A percentile compares a stretch with the other conserved stretches of the same genome.
Evolutionary conservation across 2,113 vertebrate species (phyloP).

Genomic region (Colinus virginianus): DNA sequence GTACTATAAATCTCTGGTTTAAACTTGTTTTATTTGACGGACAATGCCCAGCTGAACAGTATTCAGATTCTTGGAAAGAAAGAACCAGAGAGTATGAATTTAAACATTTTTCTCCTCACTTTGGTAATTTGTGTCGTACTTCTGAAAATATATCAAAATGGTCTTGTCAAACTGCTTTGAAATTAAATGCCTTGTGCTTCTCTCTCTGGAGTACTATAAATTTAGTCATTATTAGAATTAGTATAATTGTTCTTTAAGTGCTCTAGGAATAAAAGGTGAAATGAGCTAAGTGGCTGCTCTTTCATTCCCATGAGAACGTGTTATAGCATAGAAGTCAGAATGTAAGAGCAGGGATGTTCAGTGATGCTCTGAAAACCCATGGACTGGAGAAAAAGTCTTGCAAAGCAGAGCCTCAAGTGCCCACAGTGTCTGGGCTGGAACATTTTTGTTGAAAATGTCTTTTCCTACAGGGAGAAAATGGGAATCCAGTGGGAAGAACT

Average conservation of each 20-base stretch:
- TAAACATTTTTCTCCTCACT: conserved; percentile 9
- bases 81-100: not conserved
- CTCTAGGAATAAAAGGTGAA: conserved; percentile 57
- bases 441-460: not conserved
- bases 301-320: not conserved
- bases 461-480: not conserved
- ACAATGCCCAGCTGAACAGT: not conserved
- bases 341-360: not conserved
- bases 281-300: not conserved
- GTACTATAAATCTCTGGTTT: not conserved
- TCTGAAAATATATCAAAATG: conserved; percentile 40
- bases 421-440: rapidly evolving
- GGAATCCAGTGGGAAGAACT: not conserved
- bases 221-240: conserved; percentile 58
- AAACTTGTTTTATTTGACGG: not conserved
- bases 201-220: conserved; percentile 18
- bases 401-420: rapidly evolving
- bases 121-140: conserved; percentile 24
- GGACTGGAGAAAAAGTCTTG: not conserved
- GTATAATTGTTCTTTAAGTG: conserved; percentile 37
- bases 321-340: not conserved
- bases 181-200: conserved; percentile 26
- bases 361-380: not conserved
- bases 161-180: conserved; percentile 44
- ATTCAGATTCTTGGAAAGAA: not conserved